phyloP scores from a whole-genome alignment of 2,888 invertebrate genomes.

The Terebella lapidaria region DNA sequence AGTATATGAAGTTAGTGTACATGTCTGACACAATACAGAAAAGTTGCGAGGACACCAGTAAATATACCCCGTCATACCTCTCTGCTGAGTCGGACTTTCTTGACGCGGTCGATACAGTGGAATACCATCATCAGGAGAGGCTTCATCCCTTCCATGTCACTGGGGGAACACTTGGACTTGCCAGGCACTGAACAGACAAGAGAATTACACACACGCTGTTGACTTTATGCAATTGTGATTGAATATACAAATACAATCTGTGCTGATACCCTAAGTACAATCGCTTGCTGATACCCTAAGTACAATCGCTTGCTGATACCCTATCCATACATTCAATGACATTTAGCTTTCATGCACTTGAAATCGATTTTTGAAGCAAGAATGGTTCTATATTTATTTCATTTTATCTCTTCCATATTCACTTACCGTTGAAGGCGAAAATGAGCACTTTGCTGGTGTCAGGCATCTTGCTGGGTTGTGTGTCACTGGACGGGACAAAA shows the following conservation, averaged over 20 bases:
- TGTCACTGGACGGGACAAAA: constrained; percentile 36
- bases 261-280: neutral
- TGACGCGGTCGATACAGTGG: constrained; percentile 87
- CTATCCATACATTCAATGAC: too few species aligned
- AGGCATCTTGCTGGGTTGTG: constrained; percentile 58
- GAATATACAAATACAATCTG: too few species aligned
- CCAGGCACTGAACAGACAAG: constrained; percentile 47
- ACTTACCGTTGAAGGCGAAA: constrained; percentile 68
- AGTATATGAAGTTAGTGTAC: too few species aligned
- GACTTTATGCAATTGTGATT: neutral
- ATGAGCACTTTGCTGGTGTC: constrained; percentile 76
- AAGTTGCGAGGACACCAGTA: too few species aligned
- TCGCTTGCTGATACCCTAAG: too few species aligned
- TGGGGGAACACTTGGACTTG: constrained; percentile 37
- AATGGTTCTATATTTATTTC: too few species aligned
- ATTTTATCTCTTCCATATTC: too few species aligned
- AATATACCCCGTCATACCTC: too few species aligned
- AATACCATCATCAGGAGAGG: constrained; percentile 84
- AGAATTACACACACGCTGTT: neutral
- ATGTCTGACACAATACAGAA: too few species aligned
- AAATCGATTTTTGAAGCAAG: too few species aligned
- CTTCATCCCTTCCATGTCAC: constrained; percentile 69
- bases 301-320: too few species aligned
- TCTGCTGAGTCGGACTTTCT: constrained; percentile 78
- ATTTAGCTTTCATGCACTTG: too few species aligned